Base-by-base conservation (phyloP, 2,797 vertebrate species). In the Orestias chungarensis region DNA sequence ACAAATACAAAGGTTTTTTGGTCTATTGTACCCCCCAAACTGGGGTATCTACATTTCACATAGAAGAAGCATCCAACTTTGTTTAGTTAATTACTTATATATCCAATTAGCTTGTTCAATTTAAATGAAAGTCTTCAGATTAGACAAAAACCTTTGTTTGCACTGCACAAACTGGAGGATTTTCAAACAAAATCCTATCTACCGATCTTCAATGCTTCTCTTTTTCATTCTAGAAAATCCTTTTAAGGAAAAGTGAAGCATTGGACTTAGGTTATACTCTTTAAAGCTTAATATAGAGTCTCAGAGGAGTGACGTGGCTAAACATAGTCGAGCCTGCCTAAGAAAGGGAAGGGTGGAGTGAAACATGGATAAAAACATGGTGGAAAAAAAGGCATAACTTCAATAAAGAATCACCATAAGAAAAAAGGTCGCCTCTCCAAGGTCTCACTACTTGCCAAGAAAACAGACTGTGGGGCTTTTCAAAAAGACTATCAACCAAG, bases 401-500 rank as follows among this genome's bases (percentile, higher is more conserved):
- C 14, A 57, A 18, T 7, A 10, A 47, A 62, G 55, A 64, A 52
- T 50, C 42, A 61, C 64, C 69, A 43, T 42, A 49, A 81, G 78
- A 43, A 76, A 71, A n/a, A 80, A 47, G 33, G 42, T 20, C 29
- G 12, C 46, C 85, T 29, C 46, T 73, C 46, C 71, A 67, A 76
- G 64, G 70, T 80, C 73, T 81, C 15, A 29, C 54, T 70, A 25
- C 64, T 78, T 75, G 81, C 75, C 71, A 84, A 81, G 66, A 64
- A 73, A 70, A 78, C 66, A 62, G 46, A 1, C 15, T 75, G 70
- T 31, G 49, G 75, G 74, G 64, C 73, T 82, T 88, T 83, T 80
- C 54, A 75, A 82, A n/a, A 86, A 84, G 80, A 82, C 71, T 71
- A 74, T 83, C 82, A 82, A 72, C 68, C 71, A 74, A 73, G 57